Evolutionary conservation across 1,140 invertebrate genomes (phyloP), one percentile per base, ranked within the genome.

Genomic region (Zaprionus ghesquierei): DNA sequence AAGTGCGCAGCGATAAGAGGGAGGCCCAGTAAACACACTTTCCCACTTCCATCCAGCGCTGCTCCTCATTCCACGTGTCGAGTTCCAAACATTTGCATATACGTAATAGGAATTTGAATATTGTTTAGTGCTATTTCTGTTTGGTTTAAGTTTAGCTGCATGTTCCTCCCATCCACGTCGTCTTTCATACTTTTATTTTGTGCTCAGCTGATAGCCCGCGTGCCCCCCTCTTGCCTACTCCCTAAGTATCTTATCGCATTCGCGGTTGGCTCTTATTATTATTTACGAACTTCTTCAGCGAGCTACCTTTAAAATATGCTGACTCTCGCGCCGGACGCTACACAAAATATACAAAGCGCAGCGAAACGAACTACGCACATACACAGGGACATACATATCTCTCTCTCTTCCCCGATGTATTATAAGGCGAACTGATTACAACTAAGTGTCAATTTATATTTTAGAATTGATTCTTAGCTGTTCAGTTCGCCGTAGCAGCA

Each of bases 401-500:
- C 62, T 12, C 23, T 25, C 20, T 55, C 35, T 63, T 62, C 6
- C 25, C 6, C 3, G 85, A 81, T 78, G 69, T 86, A 86, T 79
- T 72, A 81, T 55, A 81, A 65, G 78, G 65, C 23, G 22, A 46
- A 12, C 41, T 79, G 79, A 87, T 87, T 86, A 89, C 84, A 69
- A 80, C 65, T 81, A 75, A 78, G 75, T 81, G 44, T 55, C 62
- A 69, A 69, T 69, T 75, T 85, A 65, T 86, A 66, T 75, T 78
- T 79, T 84, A 58, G 74, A 72, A 73, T 79, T 76, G 46, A 53
- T 33, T 58, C 75, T 71, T 61, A 56, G 59, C 59, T 29, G 12
- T 62, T 84, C 76, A 82, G 80, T 82, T 66, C 35, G 62, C 18
- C 23, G 50, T 55, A 65, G 58, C 56, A 78, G 63, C 64, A 64